These are phyloP conservation scores for Halocynthia roretzi DNA, from an alignment of 23 tunicate species.

Conservation along the genomic window DNA sequence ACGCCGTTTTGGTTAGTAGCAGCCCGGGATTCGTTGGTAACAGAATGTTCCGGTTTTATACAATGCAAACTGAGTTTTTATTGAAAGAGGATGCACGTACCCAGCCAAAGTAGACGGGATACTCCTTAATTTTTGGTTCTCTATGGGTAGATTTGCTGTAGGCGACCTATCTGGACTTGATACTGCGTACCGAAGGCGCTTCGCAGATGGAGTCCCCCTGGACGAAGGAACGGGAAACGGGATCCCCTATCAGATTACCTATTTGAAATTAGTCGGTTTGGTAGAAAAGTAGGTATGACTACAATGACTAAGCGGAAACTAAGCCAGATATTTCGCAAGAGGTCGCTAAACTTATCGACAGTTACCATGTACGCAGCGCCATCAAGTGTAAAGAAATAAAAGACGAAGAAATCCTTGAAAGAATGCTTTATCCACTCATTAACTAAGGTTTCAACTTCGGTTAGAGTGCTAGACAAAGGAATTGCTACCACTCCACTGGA, in stretches of 20 bases:
- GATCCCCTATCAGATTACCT: conserved; percentile 38
- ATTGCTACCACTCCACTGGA: conserved; percentile 32
- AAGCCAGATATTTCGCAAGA: conserved; percentile 18
- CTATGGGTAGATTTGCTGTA: conserved; percentile 78
- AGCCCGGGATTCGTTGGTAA: conserved; percentile 5
- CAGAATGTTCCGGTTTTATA: conserved; percentile 7
- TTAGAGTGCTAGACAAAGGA: conserved; percentile 52
- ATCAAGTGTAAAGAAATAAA: conserved; percentile 33
- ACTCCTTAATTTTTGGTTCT: conserved; percentile 47
- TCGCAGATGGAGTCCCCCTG: conserved; percentile 6
- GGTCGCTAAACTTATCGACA: conserved; percentile 40
- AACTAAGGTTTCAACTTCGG: conserved; percentile 83
- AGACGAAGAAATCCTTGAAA: conserved; percentile 42
- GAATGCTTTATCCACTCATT: conserved; percentile 54
- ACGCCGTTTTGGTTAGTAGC: conserved; percentile 17
- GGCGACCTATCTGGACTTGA: conserved; percentile 70
- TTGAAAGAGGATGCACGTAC: conserved; percentile 6
- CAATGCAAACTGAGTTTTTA: not conserved
- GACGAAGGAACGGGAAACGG: conserved; percentile 38
- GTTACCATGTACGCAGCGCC: conserved; percentile 11
- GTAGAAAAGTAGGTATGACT: conserved; percentile 32
- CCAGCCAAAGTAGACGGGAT: conserved; percentile 23
- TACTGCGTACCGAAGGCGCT: conserved; percentile 27
- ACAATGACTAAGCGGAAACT: not conserved
- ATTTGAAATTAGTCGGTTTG: conserved; percentile 43